These are phyloP conservation scores for Argopecten irradians DNA, from an alignment of 1,140 invertebrate species.

Conservation along the genomic window DNA sequence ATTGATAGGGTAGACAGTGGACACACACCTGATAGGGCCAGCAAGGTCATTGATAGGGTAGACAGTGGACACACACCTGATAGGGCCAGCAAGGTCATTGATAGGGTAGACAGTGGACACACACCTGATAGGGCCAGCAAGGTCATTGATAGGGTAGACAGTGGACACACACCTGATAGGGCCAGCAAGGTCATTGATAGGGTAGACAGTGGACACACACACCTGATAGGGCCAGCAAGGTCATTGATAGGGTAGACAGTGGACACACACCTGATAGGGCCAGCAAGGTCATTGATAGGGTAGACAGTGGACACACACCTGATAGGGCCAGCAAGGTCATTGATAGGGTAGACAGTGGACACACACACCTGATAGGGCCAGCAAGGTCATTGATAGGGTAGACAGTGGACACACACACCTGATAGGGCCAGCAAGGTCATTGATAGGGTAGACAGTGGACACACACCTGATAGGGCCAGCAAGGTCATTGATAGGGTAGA, in stretches of 20 bases:
- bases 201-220: background rate
- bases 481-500: too few species aligned
- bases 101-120: background rate
- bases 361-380: background rate
- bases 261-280: background rate
- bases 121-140: background rate
- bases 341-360: background rate
- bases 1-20: background rate
- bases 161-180: background rate
- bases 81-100: too few species aligned
- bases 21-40: background rate
- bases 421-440: too few species aligned
- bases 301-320: background rate
- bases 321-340: too few species aligned
- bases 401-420: background rate
- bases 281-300: too few species aligned
- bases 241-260: background rate
- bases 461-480: background rate
- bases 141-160: too few species aligned
- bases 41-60: background rate
- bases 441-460: background rate
- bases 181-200: too few species aligned
- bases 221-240: background rate
- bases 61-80: background rate
- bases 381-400: too few species aligned